Base-by-base conservation (phyloP, 2,888 invertebrate species). In the Ferrisia virgata region DNA sequence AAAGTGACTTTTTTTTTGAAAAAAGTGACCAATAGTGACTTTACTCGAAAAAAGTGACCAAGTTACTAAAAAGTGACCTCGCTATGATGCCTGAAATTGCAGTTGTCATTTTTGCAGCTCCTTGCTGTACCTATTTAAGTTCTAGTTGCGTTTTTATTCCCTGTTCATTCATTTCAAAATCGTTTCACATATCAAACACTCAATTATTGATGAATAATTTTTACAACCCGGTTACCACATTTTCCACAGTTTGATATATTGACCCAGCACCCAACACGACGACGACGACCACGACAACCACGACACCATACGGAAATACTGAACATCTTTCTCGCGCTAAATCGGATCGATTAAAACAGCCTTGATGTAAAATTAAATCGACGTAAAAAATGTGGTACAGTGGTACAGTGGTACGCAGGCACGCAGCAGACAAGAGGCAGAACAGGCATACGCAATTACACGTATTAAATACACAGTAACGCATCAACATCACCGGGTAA, bases 311-410 rank as follows among this genome's bases (percentile, higher is more conserved):
- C 53, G 53, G 53, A 53, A 53, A 53, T 22, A 53, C 2, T 22
- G 53, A 22, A 22, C 13, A 53, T 22, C 22, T 53, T 53, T 53
- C 47, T 53, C 22, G 22, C 53, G 22, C 53, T 64, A 28, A 64
- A 64, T 64, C 64, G 64, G 64, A 64, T 64, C 64, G 64, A 64
- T 64, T 64, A 64, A 64, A 64, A 64, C 64, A 64, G 64, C 64
- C 64, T 64, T 64, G 64, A 64, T 64, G 18, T 28, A 28, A 64
- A 64, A 64, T 64, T 64, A 64, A 64, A 64, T 13, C 13, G 4
- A 28, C 64, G 31, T 64, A 28, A 15, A 18, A n/a, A 64, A 64
- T 64, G 64, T 64, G 64, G 64, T 64, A 64, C 64, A 64, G 13
- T 64, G 64, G 28, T 64, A 28, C 64, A 47, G 6, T 43, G n/a